Evolutionary conservation across 1,140 invertebrate species (phyloP).

Genomic region (Octopus sinensis): DNA sequence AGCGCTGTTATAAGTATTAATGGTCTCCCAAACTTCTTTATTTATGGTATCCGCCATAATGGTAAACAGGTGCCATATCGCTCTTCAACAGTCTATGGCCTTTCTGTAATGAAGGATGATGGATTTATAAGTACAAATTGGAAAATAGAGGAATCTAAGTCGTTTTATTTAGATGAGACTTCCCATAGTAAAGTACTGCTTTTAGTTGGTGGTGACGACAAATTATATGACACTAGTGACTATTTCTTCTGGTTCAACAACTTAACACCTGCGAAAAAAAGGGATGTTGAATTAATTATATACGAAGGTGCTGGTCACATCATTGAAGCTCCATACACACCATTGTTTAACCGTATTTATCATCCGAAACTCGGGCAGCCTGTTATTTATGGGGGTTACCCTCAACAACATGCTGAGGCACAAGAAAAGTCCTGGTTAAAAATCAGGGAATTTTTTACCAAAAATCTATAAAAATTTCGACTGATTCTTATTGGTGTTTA

Average conservation of each 20-base stretch:
- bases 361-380: too few relatives aligned
- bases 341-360: constrained; percentile 12
- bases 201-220: background rate
- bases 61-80: background rate
- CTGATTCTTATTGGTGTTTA: too few relatives aligned
- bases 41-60: background rate
- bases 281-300: background rate
- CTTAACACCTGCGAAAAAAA: background rate
- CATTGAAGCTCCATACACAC: constrained; percentile 40
- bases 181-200: background rate
- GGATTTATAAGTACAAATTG: background rate
- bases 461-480: background rate
- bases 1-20: constrained; percentile 29
- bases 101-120: background rate
- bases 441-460: constrained; percentile 26
- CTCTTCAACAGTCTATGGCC: background rate
- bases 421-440: constrained; percentile 37
- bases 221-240: background rate
- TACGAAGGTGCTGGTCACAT: constrained; percentile 42
- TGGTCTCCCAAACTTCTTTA: constrained; percentile 21
- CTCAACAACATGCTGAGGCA: constrained; percentile 30
- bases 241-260: background rate
- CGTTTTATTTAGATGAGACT: background rate
- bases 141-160: background rate
- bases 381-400: constrained; percentile 25